Evolutionary conservation across 2,113 vertebrate species (phyloP).

Genomic region (Setophaga coronata): DNA sequence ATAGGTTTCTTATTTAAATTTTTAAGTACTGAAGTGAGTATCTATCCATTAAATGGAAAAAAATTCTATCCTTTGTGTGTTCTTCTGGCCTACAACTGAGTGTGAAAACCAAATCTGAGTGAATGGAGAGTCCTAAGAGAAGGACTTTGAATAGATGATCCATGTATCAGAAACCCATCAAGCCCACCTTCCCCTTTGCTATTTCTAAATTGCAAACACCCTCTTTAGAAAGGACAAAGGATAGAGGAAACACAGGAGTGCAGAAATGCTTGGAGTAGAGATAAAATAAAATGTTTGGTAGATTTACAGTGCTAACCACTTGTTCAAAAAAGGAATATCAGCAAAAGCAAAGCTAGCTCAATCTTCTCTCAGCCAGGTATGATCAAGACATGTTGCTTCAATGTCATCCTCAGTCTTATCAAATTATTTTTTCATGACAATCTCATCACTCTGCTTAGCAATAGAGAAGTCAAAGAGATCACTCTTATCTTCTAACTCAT

Average conservation of each 20-base stretch:
- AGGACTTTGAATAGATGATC: not conserved
- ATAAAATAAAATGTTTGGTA: not conserved
- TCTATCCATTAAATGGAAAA: not conserved
- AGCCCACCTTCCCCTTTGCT: not conserved
- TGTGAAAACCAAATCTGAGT: not conserved
- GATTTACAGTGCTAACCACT: rapidly evolving
- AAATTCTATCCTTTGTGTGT: not conserved
- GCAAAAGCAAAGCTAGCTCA: not conserved
- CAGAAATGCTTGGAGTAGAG: not conserved
- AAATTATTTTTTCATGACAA: not conserved
- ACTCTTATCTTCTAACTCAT: not conserved
- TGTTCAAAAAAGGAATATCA: not conserved
- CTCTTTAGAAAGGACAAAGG: not conserved
- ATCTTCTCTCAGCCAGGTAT: not conserved
- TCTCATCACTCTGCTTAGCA: not conserved
- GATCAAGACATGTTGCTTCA: not conserved
- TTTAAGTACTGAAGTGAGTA: not conserved
- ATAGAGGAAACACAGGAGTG: not conserved
- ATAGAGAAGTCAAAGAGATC: not conserved
- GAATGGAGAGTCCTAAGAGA: not conserved
- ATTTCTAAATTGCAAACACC: not conserved
- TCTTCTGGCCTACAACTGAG: not conserved
- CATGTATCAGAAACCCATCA: not conserved
- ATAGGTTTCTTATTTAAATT: not conserved
- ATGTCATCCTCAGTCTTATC: not conserved